phyloP scores from a whole-genome alignment of 2,888 invertebrate genomes.

The Clanis bilineata region DNA sequence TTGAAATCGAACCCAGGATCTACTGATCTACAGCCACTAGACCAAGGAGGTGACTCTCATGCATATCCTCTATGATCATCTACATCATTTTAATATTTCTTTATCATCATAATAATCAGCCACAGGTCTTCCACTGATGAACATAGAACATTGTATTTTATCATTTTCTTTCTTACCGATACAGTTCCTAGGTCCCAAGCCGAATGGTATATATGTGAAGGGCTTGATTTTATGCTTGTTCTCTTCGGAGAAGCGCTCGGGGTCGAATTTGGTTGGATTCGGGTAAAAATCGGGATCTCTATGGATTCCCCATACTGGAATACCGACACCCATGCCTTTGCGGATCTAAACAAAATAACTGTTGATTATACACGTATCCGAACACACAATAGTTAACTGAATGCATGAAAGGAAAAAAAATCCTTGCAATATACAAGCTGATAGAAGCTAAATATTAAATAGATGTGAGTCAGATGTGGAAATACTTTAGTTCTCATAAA shows the following conservation, averaged over 20 bases:
- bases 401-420: background rate
- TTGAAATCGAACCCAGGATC: no score
- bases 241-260: slow-evolving; percentile 81
- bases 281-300: slow-evolving; percentile 76
- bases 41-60: no score
- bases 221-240: slow-evolving; percentile 70
- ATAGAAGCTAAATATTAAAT: no score
- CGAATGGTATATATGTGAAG: slow-evolving; percentile 76
- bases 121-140: background rate
- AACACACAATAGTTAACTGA: background rate
- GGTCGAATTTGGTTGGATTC: slow-evolving; percentile 81
- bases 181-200: slow-evolving; percentile 83
- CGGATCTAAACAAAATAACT: slow-evolving; percentile 39
- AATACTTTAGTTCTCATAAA: no score
- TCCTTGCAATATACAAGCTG: no score
- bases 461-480: no score
- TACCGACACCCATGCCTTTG: slow-evolving; percentile 49
- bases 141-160: background rate
- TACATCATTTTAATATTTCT: no score
- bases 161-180: slow-evolving; percentile 72
- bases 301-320: slow-evolving; percentile 71
- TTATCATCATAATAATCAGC: no score
- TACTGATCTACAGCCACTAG: no score
- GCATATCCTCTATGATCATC: no score
- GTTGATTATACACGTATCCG: background rate